These are phyloP conservation scores for Sarotherodon lohbergeri DNA, from an alignment of 2,113 vertebrate species.

Conservation along the genomic window DNA sequence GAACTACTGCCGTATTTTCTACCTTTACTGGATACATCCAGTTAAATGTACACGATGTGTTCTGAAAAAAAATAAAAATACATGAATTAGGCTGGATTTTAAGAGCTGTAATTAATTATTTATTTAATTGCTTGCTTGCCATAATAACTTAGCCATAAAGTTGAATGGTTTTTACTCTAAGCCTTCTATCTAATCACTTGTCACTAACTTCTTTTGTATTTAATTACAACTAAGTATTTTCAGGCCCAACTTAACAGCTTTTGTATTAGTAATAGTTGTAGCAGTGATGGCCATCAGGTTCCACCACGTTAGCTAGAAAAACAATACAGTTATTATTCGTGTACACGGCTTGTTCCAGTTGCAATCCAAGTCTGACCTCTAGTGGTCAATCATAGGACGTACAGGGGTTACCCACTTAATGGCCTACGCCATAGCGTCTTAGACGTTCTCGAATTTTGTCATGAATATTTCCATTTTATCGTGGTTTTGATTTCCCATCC, in stretches of 20 bases:
- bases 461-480: neutral
- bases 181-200: neutral
- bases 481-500: neutral
- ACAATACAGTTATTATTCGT: neutral
- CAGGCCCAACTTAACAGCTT: neutral
- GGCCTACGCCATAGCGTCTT: neutral
- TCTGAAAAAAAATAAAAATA: neutral
- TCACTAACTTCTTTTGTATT: neutral
- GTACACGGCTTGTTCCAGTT: neutral
- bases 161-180: neutral
- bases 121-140: neutral
- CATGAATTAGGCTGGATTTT: neutral
- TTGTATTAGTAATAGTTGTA: neutral
- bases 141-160: neutral
- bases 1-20: neutral
- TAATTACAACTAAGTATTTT: neutral
- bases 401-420: neutral
- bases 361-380: constrained; percentile 23
- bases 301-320: neutral
- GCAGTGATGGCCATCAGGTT: neutral
- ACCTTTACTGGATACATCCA: neutral
- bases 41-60: neutral
- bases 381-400: neutral
- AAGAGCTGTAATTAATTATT: neutral
- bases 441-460: neutral